These are phyloP conservation scores for Mesorhabditis sp. DNA, from an alignment of 2,888 invertebrate genomes.

Conservation along the genomic window DNA sequence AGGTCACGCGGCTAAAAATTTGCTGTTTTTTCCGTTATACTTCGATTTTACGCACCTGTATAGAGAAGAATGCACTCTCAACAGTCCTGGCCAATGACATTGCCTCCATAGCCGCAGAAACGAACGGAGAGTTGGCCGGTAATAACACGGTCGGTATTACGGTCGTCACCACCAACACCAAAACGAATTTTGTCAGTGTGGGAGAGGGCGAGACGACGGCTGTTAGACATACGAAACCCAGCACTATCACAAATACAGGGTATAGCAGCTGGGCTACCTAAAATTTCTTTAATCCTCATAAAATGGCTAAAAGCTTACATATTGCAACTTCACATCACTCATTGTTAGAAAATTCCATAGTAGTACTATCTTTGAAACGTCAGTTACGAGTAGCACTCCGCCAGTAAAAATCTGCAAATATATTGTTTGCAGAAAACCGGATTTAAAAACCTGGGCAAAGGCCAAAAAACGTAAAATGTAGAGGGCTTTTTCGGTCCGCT, in stretches of 20 bases:
- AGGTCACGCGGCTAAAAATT: neutral
- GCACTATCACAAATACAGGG: slow-evolving; percentile 28
- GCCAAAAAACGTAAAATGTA: neutral
- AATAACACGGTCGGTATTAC: slow-evolving; percentile 32
- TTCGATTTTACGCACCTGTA: neutral
- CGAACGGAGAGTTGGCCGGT: slow-evolving; percentile 25
- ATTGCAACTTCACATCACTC: slow-evolving; percentile 32
- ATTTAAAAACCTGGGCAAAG: slow-evolving; percentile 1
- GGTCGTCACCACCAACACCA: slow-evolving; percentile 23
- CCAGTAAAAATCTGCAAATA: slow-evolving; percentile 32
- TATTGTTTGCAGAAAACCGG: neutral
- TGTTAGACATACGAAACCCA: slow-evolving; percentile 28
- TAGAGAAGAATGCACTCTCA: neutral
- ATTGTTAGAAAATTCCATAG: slow-evolving; percentile 33
- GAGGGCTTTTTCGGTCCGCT: neutral
- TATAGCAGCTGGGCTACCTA: slow-evolving; percentile 26
- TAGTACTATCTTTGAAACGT: slow-evolving; percentile 31
- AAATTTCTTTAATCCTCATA: slow-evolving; percentile 8
- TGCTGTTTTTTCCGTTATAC: neutral
- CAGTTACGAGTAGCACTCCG: slow-evolving; percentile 33
- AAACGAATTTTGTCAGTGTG: slow-evolving; percentile 24
- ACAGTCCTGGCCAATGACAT: neutral
- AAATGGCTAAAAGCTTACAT: slow-evolving; percentile 15
- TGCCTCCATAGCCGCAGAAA: slow-evolving; percentile 5
- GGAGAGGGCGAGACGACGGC: slow-evolving; percentile 25